Conservation (phyloP, 2,888 invertebrate genomes). For the Clitarchus hookeri region DNA sequence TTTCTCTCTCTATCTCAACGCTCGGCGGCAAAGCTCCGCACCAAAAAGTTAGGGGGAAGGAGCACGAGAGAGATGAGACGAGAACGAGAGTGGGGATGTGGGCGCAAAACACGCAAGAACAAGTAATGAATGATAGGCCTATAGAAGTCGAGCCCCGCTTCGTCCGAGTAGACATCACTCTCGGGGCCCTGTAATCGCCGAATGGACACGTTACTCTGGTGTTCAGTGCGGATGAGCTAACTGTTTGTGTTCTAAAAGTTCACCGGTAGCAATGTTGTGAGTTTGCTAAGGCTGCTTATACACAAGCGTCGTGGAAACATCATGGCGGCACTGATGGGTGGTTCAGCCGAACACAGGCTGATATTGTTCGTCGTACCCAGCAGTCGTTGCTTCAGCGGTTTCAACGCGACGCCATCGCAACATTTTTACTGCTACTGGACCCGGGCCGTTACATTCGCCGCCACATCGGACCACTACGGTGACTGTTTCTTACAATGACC, state of each 20-base stretch:
- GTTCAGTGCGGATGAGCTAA: background rate
- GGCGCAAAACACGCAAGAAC: background rate
- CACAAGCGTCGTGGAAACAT: too few relatives aligned
- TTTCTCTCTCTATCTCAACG: background rate
- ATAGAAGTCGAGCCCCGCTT: background rate
- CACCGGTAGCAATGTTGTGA: background rate
- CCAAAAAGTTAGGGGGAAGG: background rate
- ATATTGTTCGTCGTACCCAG: too few relatives aligned
- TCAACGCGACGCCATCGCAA: too few relatives aligned
- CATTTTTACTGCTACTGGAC: too few relatives aligned
- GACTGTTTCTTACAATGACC: too few relatives aligned
- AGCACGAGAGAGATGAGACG: background rate
- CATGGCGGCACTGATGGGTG: too few relatives aligned
- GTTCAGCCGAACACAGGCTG: too few relatives aligned
- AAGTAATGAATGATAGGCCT: background rate
- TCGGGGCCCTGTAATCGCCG: background rate
- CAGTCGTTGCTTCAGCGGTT: too few relatives aligned
- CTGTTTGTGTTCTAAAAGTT: background rate
- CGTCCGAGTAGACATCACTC: background rate
- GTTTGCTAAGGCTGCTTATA: too few relatives aligned
- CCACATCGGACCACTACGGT: too few relatives aligned
- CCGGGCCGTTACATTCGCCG: too few relatives aligned
- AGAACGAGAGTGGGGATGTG: background rate
- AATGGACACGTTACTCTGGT: background rate
- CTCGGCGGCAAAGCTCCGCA: background rate